These are phyloP conservation scores for Venturia canescens DNA, from an alignment of 1,140 invertebrate species.

Conservation along the genomic window DNA sequence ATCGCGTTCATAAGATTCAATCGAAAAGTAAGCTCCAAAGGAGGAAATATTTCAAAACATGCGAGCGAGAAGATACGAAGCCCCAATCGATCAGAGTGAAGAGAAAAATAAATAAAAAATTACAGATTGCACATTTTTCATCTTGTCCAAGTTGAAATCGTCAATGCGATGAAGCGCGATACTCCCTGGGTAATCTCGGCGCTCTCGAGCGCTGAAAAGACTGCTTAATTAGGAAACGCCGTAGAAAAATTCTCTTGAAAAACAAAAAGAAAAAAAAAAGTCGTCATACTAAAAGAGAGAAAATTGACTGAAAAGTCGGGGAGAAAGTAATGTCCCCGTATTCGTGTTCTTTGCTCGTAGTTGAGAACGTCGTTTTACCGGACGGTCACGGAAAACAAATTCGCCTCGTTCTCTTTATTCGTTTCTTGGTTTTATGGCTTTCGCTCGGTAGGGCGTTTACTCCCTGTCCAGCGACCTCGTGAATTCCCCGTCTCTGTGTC, in stretches of 20 bases:
- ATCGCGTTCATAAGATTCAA: no score
- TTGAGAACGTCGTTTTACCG: neutral
- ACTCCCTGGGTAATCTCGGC: no score
- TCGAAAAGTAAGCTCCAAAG: no score
- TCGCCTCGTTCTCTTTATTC: neutral
- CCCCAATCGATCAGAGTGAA: no score
- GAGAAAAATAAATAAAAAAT: no score
- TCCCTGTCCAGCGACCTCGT: constrained; percentile 5
- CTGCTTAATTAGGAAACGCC: no score
- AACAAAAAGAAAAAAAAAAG: neutral
- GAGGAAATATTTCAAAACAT: no score
- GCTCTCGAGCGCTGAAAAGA: no score
- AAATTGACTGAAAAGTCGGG: neutral
- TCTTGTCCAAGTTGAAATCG: no score
- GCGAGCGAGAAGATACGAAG: no score
- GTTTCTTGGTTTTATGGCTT: constrained; percentile 11
- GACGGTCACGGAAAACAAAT: constrained; percentile 5
- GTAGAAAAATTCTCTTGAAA: neutral
- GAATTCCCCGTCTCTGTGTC: neutral
- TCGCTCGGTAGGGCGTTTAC: neutral
- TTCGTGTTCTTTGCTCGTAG: neutral
- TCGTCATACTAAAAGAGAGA: neutral
- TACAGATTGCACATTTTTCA: no score
- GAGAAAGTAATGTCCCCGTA: neutral
- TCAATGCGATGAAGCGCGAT: no score